Conservation (phyloP, 2,888 invertebrate genomes). For the Petrolisthes manimaculis region DNA sequence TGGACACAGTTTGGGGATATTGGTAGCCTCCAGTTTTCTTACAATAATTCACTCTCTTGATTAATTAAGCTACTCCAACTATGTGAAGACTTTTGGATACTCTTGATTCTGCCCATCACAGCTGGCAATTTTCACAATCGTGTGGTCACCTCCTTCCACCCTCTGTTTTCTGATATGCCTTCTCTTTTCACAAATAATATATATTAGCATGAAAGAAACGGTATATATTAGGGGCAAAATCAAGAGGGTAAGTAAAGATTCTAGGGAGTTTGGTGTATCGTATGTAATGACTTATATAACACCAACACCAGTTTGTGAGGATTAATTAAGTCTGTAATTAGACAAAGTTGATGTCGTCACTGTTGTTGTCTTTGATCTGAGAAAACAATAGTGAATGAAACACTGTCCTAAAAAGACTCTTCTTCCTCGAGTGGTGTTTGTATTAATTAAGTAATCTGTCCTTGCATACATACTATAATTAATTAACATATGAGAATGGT, state of each 20-base stretch:
- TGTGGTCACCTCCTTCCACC: not conserved
- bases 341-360: too few relatives aligned
- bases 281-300: too few relatives aligned
- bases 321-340: not conserved
- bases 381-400: too few relatives aligned
- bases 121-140: slow-evolving; percentile 10
- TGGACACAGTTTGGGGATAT: too few relatives aligned
- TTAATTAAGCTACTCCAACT: not conserved
- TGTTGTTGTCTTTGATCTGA: too few relatives aligned
- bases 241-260: slow-evolving; percentile 14
- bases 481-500: not conserved
- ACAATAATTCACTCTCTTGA: not conserved
- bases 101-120: slow-evolving; percentile 32
- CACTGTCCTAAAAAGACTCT: too few relatives aligned
- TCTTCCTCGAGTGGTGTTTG: not conserved
- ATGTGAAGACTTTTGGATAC: not conserved
- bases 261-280: too few relatives aligned
- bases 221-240: slow-evolving; percentile 21
- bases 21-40: not conserved
- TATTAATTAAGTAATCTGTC: too few relatives aligned
- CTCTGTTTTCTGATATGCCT: not conserved
- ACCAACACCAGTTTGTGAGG: too few relatives aligned
- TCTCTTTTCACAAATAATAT: slow-evolving; percentile 11
- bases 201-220: slow-evolving; percentile 5
- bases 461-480: not conserved